Evolutionary conservation across 2,113 vertebrate species (phyloP).

Genomic region (Strigops habroptila): DNA sequence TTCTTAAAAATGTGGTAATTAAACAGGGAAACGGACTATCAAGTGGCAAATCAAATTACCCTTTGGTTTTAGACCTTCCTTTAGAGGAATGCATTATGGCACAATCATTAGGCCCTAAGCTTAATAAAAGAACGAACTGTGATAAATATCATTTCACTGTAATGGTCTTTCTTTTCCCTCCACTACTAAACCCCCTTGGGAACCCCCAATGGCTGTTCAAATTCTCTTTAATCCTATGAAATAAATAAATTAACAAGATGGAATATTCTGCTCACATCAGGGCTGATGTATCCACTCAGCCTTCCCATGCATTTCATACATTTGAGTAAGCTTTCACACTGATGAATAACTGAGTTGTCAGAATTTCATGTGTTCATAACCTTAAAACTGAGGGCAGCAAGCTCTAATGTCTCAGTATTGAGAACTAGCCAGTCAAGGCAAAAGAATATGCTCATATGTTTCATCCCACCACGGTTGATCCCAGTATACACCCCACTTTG

Average conservation of each 20-base stretch:
- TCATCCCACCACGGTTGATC: background rate
- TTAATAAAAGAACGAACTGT: background rate
- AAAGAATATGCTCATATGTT: background rate
- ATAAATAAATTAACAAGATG: slow-evolving; percentile 39
- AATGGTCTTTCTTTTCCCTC: background rate
- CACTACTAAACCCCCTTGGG: background rate
- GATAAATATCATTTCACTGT: background rate
- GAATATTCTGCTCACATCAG: background rate
- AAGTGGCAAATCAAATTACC: background rate
- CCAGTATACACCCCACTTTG: background rate
- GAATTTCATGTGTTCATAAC: slow-evolving; percentile 18
- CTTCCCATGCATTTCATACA: background rate
- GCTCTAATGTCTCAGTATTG: background rate
- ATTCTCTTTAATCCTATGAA: background rate
- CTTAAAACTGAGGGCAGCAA: slow-evolving; percentile 20
- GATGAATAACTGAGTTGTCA: background rate
- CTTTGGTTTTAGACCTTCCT: background rate
- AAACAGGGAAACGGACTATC: background rate
- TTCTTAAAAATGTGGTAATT: background rate
- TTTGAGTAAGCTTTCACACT: background rate
- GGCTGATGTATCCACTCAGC: background rate
- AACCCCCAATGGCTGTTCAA: background rate
- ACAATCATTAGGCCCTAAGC: fast-evolving
- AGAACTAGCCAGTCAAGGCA: background rate
- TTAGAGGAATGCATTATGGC: background rate